Evolutionary conservation across 2,797 vertebrate genomes (phyloP).

Genomic region (Neostethus bicornis): DNA sequence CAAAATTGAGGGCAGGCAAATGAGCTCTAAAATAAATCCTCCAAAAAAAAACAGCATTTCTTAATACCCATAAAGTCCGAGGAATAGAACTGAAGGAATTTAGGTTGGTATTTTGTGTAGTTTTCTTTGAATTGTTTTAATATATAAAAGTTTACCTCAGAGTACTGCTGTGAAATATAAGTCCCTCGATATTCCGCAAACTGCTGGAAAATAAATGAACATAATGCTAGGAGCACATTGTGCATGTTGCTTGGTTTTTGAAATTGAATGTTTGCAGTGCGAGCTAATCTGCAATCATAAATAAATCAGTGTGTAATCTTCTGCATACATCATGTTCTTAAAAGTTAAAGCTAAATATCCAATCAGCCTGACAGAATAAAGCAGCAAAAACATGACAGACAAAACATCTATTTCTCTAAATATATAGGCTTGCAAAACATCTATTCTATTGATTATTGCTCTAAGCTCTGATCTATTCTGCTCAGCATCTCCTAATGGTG

Average conservation of each 20-base stretch:
- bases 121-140: no score
- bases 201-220: slow-evolving; percentile 13
- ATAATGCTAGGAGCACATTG: slow-evolving; percentile 6
- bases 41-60: slow-evolving; percentile 21
- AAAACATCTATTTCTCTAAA: not conserved
- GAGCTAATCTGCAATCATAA: slow-evolving; percentile 29
- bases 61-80: slow-evolving; percentile 14
- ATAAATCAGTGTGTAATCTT: slow-evolving; percentile 9
- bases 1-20: slow-evolving; percentile 29
- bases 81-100: slow-evolving; percentile 3
- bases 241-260: slow-evolving; percentile 16
- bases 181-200: slow-evolving; percentile 6
- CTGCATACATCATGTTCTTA: not conserved
- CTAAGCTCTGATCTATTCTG: slow-evolving; percentile 30
- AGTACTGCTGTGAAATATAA: slow-evolving; percentile 39
- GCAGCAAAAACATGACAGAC: not conserved
- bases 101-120: slow-evolving; percentile 24
- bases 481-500: slow-evolving; percentile 32
- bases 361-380: not conserved
- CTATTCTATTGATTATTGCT: slow-evolving; percentile 43
- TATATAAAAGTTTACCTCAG: slow-evolving; percentile 41
- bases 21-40: slow-evolving; percentile 27
- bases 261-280: slow-evolving; percentile 1
- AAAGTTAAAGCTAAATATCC: not conserved
- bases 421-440: slow-evolving; percentile 26